phyloP scores from a whole-genome alignment of 2,113 vertebrate species.

The Atlantisia rogersi region DNA sequence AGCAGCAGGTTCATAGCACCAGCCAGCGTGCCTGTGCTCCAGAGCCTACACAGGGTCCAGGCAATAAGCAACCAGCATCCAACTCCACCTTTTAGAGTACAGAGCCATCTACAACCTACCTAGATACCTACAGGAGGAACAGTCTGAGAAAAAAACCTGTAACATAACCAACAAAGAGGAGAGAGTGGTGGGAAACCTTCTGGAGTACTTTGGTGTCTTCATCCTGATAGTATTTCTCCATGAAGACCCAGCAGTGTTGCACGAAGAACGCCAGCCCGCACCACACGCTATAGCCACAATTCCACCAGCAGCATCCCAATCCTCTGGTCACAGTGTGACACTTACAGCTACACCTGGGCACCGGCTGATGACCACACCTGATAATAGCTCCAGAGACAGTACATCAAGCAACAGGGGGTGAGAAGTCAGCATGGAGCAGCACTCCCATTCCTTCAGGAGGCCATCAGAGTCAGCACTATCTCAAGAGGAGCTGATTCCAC shows the following conservation, averaged over 20 bases:
- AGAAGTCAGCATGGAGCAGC: neutral
- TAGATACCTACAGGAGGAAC: neutral
- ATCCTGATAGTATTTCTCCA: neutral
- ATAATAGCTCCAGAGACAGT: neutral
- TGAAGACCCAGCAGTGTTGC: neutral
- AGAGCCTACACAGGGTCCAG: neutral
- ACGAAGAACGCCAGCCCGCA: neutral
- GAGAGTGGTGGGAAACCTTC: neutral
- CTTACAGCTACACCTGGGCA: neutral
- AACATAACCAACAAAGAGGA: neutral
- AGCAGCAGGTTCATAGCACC: neutral
- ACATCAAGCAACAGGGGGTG: fast-evolving
- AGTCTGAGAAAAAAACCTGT: neutral
- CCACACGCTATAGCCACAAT: neutral
- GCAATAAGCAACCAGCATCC: fast-evolving
- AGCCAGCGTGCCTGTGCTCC: fast-evolving
- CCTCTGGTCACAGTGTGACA: neutral
- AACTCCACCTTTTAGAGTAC: neutral
- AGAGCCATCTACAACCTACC: neutral
- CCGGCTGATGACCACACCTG: fast-evolving
- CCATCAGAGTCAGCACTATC: neutral
- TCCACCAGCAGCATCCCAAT: neutral
- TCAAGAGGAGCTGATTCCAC: neutral
- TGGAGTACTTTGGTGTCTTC: neutral
- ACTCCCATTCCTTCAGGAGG: neutral